Evolutionary conservation across 2,888 invertebrate species (phyloP), one percentile per base, ranked within the genome.

Genomic region (Epicampocera succincta): DNA sequence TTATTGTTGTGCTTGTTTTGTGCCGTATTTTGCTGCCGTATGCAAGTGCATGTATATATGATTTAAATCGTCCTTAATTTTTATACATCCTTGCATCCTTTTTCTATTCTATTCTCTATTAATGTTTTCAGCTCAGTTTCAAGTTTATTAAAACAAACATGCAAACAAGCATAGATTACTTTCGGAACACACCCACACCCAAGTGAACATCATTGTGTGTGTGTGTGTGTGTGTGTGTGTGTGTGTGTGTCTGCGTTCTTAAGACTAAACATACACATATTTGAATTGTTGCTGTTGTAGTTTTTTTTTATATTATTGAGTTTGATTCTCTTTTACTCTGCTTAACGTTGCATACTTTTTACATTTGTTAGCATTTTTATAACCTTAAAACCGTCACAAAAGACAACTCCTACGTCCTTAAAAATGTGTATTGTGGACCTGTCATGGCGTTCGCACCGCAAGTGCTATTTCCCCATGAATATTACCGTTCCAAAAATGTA

Each of bases 311-410:
- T 66, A 13, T 66, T 75, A 75, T 80, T 80, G 72, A 75, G 80
- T 80, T 80, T 80, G 71, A 75, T 69, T 75, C 65, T 44, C 75
- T 65, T 80, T 75, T 80, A 63, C 77, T 81, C 77, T 81, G 81
- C 77, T 74, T 73, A 77, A 81, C 81, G 77, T 77, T 81, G 73
- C 81, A 77, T 74, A 48, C 68, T 56, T 80, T 80, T 71, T 80
- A 60, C 72, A 79, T 58, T 75, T 66, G 80, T 80, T 71, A 74
- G 75, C 80, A 75, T 75, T 74, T 76, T 76, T 73, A 66, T 73
- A 79, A 72, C 58, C 66, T 66, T 66, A 52, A 72, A 66, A 60
- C 61, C 69, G 54, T 69, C 46, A 76, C 76, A 76, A 76, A 61
- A 76, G 61, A 61, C 54, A 69, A 29, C 69, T 54, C 44, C 68